These are phyloP conservation scores for Drosophila trapezifrons DNA, from an alignment of 1,140 invertebrate species.

Conservation along the genomic window DNA sequence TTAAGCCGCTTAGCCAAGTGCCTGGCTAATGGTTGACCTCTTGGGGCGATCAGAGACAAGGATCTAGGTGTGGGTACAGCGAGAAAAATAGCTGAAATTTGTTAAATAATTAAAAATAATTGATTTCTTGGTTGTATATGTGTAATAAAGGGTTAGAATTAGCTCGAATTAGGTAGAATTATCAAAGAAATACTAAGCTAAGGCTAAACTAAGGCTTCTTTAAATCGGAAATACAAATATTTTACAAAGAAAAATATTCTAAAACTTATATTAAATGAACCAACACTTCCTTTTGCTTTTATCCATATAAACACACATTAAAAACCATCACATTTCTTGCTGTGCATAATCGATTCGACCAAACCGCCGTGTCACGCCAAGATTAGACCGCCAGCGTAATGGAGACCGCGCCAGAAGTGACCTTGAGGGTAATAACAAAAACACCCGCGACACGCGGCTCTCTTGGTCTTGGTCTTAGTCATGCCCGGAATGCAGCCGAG, in stretches of 20 bases:
- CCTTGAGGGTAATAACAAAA: conserved; percentile 82
- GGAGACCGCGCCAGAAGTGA: conserved; percentile 56
- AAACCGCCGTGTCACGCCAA: conserved; percentile 58
- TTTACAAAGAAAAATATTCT: no score
- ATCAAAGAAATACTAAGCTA: background rate
- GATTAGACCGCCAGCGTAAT: conserved; percentile 25
- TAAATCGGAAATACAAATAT: background rate
- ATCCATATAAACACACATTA: background rate
- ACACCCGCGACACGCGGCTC: conserved; percentile 57
- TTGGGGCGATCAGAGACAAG: conserved; percentile 8
- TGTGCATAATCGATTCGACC: conserved; percentile 21
- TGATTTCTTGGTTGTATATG: background rate
- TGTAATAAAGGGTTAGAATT: background rate
- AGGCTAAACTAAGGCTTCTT: background rate
- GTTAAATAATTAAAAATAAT: background rate
- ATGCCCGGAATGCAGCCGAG: conserved; percentile 73
- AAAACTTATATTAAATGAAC: no score
- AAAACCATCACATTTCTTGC: conserved; percentile 1
- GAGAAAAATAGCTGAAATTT: background rate
- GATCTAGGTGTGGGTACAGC: background rate
- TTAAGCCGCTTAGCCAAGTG: conserved; percentile 45
- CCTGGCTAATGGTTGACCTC: conserved; percentile 29
- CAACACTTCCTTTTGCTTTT: background rate
- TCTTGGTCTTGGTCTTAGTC: conserved; percentile 78
- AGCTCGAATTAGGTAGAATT: no score